Base-by-base conservation (phyloP, 1,140 invertebrate species). In the Heliothis virescens region DNA sequence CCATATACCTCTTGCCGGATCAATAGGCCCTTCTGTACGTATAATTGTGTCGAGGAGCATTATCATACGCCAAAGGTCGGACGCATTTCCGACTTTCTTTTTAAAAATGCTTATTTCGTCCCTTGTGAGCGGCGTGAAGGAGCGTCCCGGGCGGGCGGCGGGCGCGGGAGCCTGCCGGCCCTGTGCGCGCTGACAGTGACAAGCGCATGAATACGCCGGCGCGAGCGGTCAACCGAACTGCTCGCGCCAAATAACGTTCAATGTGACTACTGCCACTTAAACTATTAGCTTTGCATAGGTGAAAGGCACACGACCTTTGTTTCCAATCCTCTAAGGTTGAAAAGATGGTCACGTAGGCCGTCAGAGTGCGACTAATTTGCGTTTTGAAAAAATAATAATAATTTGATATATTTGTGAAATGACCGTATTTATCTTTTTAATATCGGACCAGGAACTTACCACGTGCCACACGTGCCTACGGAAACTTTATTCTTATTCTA, bases 151-250 rank as follows among this genome's bases (percentile, higher is more conserved):
- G n/a, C n/a, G n/a, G 47, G 26, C 34, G 55, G 72, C 57, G 47
- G 57, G 62, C 55, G 62, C 57, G 57, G 62, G 57, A 62, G 62
- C n/a, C n/a, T 62, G 72, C 72, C n/a, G n/a, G 41, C 41, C 9
- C 34, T 0, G 34, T 7, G 47, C 29, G 55, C 72, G 72, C 72
- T 48, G 72, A 75, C 55, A 75, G 72, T n/a, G 57, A 75, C 72
- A 75, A 75, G 72, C 72, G 41, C 41, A 75, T 50, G 50, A 50
- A 62, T 52, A 69, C 26, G n/a, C 34, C 72, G 13, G 16, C 3
- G n/a, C 16, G 47, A 21, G 47, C 47, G 65, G 67, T 71, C 48
- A 71, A 53, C n/a, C 67, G 67, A 71, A 53, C 67, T 53, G 67
- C 15, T 21, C 67, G 67, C 67, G 21, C 9, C 47, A n/a, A 26